Evolutionary conservation across 2,888 invertebrate genomes (phyloP).

Genomic region (Apeira syringaria): DNA sequence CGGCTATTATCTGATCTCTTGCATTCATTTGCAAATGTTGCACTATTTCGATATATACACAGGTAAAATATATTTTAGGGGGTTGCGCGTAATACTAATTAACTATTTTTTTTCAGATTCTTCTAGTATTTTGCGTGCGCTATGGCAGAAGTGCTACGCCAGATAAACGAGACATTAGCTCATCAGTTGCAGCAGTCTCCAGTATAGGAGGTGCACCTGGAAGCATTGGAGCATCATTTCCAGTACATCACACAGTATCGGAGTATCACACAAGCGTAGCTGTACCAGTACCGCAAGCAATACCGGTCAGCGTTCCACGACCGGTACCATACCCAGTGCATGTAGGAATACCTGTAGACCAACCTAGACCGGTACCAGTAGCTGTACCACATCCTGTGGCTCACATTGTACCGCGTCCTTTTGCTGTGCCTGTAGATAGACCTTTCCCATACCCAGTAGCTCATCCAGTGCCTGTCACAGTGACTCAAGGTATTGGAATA

Average conservation of each 20-base stretch:
- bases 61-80: no score
- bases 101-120: constrained; percentile 41
- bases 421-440: constrained; percentile 76
- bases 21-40: no score
- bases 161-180: constrained; percentile 21
- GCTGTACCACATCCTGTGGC: constrained; percentile 77
- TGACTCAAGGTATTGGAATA: constrained; percentile 78
- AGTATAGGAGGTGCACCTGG: constrained; percentile 1
- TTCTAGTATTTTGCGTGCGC: constrained; percentile 38
- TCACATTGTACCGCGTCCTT: constrained; percentile 69
- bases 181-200: constrained; percentile 4
- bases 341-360: constrained; percentile 74
- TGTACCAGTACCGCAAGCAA: constrained; percentile 78
- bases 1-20: no score
- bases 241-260: constrained; percentile 62
- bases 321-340: constrained; percentile 78
- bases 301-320: constrained; percentile 58
- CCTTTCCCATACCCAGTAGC: constrained; percentile 82
- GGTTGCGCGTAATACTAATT: no score
- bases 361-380: constrained; percentile 72
- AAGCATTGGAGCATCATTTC: constrained; percentile 33
- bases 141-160: constrained; percentile 17
- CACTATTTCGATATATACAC: no score
- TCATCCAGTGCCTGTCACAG: constrained; percentile 76
- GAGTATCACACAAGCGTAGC: constrained; percentile 77